These are phyloP conservation scores for Limonius californicus DNA, from an alignment of 1,140 invertebrate species.

Conservation along the genomic window DNA sequence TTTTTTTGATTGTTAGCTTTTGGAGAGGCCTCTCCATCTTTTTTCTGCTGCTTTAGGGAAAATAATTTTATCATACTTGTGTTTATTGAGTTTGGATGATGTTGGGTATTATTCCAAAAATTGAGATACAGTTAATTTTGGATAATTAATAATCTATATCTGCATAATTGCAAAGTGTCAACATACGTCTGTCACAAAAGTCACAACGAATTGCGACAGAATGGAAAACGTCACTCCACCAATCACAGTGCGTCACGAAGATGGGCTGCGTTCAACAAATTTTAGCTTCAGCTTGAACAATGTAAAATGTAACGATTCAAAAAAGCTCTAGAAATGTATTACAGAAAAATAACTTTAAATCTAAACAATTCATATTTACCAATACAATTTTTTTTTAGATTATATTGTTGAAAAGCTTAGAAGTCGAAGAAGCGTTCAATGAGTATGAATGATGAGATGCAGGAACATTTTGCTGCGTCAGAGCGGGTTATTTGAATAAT, in stretches of 20 bases:
- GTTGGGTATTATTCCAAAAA: neutral
- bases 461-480: too few relatives aligned
- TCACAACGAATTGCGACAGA: neutral
- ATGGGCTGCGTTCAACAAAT: neutral
- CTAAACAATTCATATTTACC: too few relatives aligned
- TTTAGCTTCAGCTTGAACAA: too few relatives aligned
- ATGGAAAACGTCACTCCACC: neutral
- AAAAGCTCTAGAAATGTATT: too few relatives aligned
- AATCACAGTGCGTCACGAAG: neutral
- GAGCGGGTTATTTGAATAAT: too few relatives aligned
- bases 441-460: too few relatives aligned
- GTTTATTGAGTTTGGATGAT: neutral
- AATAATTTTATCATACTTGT: constrained; percentile 91
- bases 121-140: constrained; percentile 1
- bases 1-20: constrained; percentile 76
- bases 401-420: too few relatives aligned
- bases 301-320: too few relatives aligned
- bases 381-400: too few relatives aligned
- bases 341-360: too few relatives aligned
- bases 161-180: constrained; percentile 7
- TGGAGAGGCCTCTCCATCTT: constrained; percentile 84
- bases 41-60: constrained; percentile 96
- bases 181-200: neutral
- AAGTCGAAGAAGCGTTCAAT: too few relatives aligned
- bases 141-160: constrained; percentile 4